Conservation (phyloP, 2,888 invertebrate species). For the Tachina fera region DNA sequence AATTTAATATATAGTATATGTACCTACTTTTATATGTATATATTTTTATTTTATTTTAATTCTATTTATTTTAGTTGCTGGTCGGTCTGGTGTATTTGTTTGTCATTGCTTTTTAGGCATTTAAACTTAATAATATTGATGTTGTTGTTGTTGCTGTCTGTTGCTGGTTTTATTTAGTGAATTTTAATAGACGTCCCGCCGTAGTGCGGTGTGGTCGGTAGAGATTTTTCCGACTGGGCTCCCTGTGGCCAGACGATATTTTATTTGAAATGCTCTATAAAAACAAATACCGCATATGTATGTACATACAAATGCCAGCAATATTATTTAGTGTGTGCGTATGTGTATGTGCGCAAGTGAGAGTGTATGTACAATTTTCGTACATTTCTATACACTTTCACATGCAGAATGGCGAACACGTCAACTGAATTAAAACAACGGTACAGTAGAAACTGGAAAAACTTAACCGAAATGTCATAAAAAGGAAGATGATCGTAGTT, state of each 20-base stretch:
- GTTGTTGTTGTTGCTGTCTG: conserved; percentile 30
- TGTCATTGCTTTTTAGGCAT: conserved; percentile 71
- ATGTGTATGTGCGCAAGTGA: conserved; percentile 7
- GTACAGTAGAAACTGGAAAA: neutral
- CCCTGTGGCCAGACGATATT: conserved; percentile 74
- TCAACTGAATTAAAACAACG: conserved; percentile 66
- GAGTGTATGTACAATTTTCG: conserved; percentile 4
- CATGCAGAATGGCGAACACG: conserved; percentile 62
- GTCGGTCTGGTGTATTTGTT: conserved; percentile 50
- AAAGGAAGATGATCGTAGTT: too few species aligned
- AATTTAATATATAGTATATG: too few species aligned
- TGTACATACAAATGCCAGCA: conserved; percentile 20
- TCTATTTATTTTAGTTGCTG: conserved; percentile 39
- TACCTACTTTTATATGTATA: neutral
- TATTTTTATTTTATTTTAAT: conserved; percentile 20
- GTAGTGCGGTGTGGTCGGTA: conserved; percentile 74
- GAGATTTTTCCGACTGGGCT: conserved; percentile 71
- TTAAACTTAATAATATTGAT: conserved; percentile 60
- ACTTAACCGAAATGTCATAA: neutral
- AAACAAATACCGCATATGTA: conserved; percentile 43
- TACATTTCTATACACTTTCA: conserved; percentile 45
- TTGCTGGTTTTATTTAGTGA: conserved; percentile 22
- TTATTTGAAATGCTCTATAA: conserved; percentile 73
- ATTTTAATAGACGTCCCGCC: conserved; percentile 72
- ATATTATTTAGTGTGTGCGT: neutral